Percentiles rank a stretch among this genome's conserved stretches.
Conservation (phyloP, 1,140 invertebrate genomes). For the Sycophaga agraensis region DNA sequence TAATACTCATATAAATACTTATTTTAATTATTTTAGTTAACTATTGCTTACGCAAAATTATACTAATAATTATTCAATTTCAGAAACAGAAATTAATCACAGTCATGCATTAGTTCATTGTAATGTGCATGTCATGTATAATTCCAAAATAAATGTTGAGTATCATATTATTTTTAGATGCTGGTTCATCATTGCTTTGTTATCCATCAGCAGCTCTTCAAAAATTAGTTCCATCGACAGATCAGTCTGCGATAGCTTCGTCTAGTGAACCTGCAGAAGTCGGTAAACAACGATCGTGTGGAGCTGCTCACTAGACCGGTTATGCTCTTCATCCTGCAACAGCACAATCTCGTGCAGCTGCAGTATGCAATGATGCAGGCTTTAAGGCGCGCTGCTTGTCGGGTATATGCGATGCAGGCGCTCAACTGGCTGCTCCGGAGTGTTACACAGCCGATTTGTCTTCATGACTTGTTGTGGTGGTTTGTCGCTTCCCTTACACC, state of each 20-base stretch:
- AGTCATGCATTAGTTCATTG: too few relatives aligned
- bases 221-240: slow-evolving; percentile 67
- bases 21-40: too few relatives aligned
- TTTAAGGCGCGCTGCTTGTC: slow-evolving; percentile 78
- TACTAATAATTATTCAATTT: too few relatives aligned
- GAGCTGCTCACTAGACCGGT: slow-evolving; percentile 69
- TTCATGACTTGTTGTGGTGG: slow-evolving; percentile 96
- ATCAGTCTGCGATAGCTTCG: slow-evolving; percentile 59
- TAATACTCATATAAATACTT: too few relatives aligned
- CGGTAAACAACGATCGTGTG: slow-evolving; percentile 48
- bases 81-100: too few relatives aligned
- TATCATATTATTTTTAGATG: slow-evolving; percentile 44
- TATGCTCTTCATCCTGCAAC: slow-evolving; percentile 81
- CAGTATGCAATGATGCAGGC: slow-evolving; percentile 83
- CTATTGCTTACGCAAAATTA: too few relatives aligned
- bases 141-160: slow-evolving; percentile 7
- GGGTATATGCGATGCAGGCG: slow-evolving; percentile 88
- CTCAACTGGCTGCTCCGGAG: slow-evolving; percentile 92
- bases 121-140: too few relatives aligned
- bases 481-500: slow-evolving; percentile 77
- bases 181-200: slow-evolving; percentile 76
- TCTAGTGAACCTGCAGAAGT: slow-evolving; percentile 45
- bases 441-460: slow-evolving; percentile 84
- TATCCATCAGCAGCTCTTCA: slow-evolving; percentile 80
- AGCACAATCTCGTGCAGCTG: slow-evolving; percentile 80